phyloP scores from a whole-genome alignment of 2,888 invertebrate genomes.

The Hydrotaea cyrtoneurina region DNA sequence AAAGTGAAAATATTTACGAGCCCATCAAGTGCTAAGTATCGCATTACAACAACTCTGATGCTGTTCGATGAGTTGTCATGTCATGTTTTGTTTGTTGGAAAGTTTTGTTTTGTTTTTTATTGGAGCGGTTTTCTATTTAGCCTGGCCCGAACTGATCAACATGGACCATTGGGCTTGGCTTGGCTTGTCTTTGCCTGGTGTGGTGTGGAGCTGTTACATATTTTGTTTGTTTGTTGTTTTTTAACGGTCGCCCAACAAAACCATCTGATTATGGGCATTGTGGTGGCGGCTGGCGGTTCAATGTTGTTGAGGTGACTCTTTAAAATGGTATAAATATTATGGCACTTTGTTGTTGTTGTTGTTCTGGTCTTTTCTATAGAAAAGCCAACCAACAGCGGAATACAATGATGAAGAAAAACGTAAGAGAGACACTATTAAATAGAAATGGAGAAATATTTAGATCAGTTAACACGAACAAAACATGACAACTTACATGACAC shows the following conservation, averaged over 20 bases:
- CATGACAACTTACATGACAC: constrained; percentile 76
- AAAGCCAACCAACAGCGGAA: constrained; percentile 29
- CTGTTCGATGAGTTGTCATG: constrained; percentile 80
- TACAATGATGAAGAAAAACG: constrained; percentile 18
- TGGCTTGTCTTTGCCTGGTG: constrained; percentile 45
- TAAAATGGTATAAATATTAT: constrained; percentile 57
- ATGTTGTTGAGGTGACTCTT: constrained; percentile 36
- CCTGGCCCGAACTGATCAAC: background rate
- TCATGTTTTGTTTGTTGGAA: constrained; percentile 73
- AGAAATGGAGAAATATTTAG: constrained; percentile 74
- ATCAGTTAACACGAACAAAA: constrained; percentile 77
- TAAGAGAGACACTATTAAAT: constrained; percentile 72
- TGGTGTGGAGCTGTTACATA: constrained; percentile 1
- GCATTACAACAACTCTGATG: constrained; percentile 79
- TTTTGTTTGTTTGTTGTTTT: background rate
- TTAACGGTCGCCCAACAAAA: background rate
- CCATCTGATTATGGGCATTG: constrained; percentile 32
- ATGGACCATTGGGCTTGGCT: constrained; percentile 50
- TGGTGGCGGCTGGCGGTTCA: background rate
- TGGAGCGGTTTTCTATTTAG: constrained; percentile 43
- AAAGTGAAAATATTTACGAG: constrained; percentile 78
- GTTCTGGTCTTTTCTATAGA: constrained; percentile 54
- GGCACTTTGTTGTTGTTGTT: constrained; percentile 45
- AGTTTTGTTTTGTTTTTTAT: constrained; percentile 53
- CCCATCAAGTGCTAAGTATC: constrained; percentile 80